Conservation (phyloP, 2,113 vertebrate genomes). For the Oncorhynchus gorbuscha region DNA sequence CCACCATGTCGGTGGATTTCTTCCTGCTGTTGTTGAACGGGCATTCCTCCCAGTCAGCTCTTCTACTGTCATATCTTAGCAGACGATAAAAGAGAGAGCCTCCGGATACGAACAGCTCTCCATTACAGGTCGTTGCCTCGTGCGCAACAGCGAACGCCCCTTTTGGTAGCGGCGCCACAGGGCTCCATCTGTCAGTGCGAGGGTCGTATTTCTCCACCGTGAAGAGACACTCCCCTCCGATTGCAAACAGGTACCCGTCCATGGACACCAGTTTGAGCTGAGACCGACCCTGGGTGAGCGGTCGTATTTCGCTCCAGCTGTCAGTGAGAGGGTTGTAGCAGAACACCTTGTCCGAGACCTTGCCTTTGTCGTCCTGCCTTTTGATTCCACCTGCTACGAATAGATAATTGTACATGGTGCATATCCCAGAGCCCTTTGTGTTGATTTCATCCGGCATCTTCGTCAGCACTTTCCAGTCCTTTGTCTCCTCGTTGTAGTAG, state of each 20-base stretch:
- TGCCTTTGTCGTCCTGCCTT: slow-evolving; percentile 67
- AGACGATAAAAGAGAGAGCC: slow-evolving; percentile 91
- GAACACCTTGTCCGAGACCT: slow-evolving; percentile 83
- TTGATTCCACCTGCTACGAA: slow-evolving; percentile 85
- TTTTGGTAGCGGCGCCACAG: slow-evolving; percentile 83
- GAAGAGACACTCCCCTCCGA: slow-evolving; percentile 90
- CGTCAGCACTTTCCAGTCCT: slow-evolving; percentile 80
- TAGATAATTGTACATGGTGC: slow-evolving; percentile 90
- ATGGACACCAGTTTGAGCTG: slow-evolving; percentile 85
- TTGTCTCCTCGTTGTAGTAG: slow-evolving; percentile 65
- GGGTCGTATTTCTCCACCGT: slow-evolving; percentile 92
- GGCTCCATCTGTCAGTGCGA: slow-evolving; percentile 81
- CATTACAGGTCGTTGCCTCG: slow-evolving; percentile 83
- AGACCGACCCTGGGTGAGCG: slow-evolving; percentile 82
- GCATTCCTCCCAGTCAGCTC: slow-evolving; percentile 92
- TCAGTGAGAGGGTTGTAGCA: slow-evolving; percentile 87
- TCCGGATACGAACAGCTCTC: slow-evolving; percentile 88
- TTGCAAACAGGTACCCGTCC: slow-evolving; percentile 86
- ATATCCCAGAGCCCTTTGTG: slow-evolving; percentile 84
- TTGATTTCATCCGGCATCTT: slow-evolving; percentile 82
- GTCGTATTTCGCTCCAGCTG: slow-evolving; percentile 78
- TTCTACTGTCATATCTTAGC: slow-evolving; percentile 85
- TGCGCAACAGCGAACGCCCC: slow-evolving; percentile 90
- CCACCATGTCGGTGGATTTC: slow-evolving; percentile 87
- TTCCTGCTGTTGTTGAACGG: slow-evolving; percentile 86